phyloP scores from a whole-genome alignment of 1,140 invertebrate genomes.

The Neelides sp. region DNA sequence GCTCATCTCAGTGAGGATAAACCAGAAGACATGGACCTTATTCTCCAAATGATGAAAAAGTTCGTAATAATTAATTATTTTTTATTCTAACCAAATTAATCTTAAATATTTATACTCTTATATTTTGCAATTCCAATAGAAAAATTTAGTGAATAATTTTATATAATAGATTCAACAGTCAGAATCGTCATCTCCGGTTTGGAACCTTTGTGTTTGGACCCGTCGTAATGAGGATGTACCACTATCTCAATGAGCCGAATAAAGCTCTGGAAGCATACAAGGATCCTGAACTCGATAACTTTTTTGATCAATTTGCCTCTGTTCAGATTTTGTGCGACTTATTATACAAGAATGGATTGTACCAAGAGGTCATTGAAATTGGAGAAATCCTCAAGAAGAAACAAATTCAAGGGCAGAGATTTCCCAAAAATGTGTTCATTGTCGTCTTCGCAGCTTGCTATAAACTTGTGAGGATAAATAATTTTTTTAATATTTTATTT shows the following conservation, averaged over 20 bases:
- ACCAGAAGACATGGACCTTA: conserved; percentile 48
- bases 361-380: conserved; percentile 50
- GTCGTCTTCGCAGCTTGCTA: conserved; percentile 56
- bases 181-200: conserved; percentile 58
- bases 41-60: conserved; percentile 54
- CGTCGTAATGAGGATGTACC: conserved; percentile 63
- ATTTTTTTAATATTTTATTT: background rate
- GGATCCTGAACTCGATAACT: conserved; percentile 44
- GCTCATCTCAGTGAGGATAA: conserved; percentile 49
- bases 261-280: conserved; percentile 52
- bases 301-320: conserved; percentile 57
- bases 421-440: conserved; percentile 51
- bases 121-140: too few species aligned
- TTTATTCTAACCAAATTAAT: conserved; percentile 7
- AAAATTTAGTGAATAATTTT: too few species aligned
- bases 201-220: conserved; percentile 68
- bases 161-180: conserved; percentile 51
- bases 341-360: conserved; percentile 53
- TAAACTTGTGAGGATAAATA: conserved; percentile 49
- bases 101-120: too few species aligned
- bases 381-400: conserved; percentile 45
- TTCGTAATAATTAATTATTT: conserved; percentile 32
- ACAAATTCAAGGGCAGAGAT: conserved; percentile 46
- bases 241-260: conserved; percentile 54
- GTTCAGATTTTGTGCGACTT: conserved; percentile 59